Evolutionary conservation across 2,888 invertebrate species (phyloP).

Genomic region (Andrena bucephala): DNA sequence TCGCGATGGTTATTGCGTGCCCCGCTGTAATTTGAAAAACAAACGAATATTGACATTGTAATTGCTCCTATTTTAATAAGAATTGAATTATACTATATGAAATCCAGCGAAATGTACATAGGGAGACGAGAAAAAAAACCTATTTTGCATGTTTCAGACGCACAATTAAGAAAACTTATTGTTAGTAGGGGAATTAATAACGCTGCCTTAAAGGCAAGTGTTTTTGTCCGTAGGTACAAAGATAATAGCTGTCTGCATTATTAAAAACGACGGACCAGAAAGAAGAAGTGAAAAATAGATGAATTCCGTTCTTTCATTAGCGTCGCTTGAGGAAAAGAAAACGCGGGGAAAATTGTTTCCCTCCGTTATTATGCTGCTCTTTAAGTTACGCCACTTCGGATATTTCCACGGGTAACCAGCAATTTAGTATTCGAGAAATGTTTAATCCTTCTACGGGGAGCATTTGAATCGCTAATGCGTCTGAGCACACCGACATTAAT

Average conservation of each 20-base stretch:
- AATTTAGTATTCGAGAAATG: slow-evolving; percentile 6
- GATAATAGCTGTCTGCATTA: slow-evolving; percentile 45
- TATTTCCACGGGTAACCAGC: not conserved
- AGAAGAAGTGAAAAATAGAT: slow-evolving; percentile 38
- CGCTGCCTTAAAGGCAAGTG: slow-evolving; percentile 17
- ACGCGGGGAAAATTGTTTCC: slow-evolving; percentile 16
- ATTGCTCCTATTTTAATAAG: too few relatives aligned
- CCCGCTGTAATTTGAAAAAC: not conserved
- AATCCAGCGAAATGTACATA: too few relatives aligned
- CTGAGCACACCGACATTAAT: not conserved
- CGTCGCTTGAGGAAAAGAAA: slow-evolving; percentile 13
- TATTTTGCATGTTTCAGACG: slow-evolving; percentile 25
- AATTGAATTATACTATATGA: too few relatives aligned
- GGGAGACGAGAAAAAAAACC: too few relatives aligned
- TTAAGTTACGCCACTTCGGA: slow-evolving; percentile 10
- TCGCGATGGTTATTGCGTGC: too few relatives aligned
- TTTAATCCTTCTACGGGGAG: not conserved
- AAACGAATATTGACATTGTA: not conserved
- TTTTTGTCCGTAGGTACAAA: slow-evolving; percentile 11
- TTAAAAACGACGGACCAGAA: slow-evolving; percentile 11
- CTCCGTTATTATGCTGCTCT: slow-evolving; percentile 21
- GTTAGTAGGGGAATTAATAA: slow-evolving; percentile 17
- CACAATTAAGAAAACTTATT: slow-evolving; percentile 28
- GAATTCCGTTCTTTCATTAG: slow-evolving; percentile 42
- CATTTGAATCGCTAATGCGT: not conserved